Base-by-base conservation (phyloP, 1,140 invertebrate species). In the Musca domestica region DNA sequence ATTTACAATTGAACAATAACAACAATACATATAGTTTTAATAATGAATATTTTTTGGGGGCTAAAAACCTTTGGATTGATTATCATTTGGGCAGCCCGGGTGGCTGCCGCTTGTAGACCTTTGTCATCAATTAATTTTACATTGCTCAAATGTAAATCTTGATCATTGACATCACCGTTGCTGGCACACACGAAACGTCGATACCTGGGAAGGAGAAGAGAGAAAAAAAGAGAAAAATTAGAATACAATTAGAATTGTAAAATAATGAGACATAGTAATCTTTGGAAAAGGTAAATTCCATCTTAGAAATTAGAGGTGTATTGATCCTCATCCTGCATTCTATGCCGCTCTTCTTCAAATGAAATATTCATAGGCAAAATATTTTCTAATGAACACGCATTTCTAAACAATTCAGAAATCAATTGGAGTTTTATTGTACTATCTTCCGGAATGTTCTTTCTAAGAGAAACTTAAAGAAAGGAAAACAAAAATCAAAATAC, bases 171-270 rank as follows among this genome's bases (percentile, higher is more conserved):
- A 1, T 20, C 47, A 1, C 81, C 80, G 20, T 66, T 71, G 54
- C 76, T 81, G 47, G 78, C 81, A n/a, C 73, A 64, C 1, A 52
- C n/a, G 30, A 82, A 81, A 27, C 80, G 76, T 15, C 79, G 74
- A 73, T 78, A 81, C 67, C 67, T 68, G 23, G 30, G 12, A 19
- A 49, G 4, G 19, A 49, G 14, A 49, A 5, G n/a, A n/a, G n/a
- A n/a, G n/a, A n/a, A 19, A 9, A 19, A 19, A 49, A n/a, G 19
- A 49, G 14, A 49, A 5, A 49, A 49, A 49, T 47, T n/a, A n/a
- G 3, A 19, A 49, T 49, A n/a, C 4, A n/a, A n/a, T 49, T 49
- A n/a, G 15, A 14, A n/a, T 47, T 47, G 41, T 47, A 47, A 47
- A 47, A 47, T 9, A 47, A 9, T 47, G 7, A 47, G 7, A 47